Conservation (phyloP, 1,140 invertebrate genomes). For the Ephestia elutella region DNA sequence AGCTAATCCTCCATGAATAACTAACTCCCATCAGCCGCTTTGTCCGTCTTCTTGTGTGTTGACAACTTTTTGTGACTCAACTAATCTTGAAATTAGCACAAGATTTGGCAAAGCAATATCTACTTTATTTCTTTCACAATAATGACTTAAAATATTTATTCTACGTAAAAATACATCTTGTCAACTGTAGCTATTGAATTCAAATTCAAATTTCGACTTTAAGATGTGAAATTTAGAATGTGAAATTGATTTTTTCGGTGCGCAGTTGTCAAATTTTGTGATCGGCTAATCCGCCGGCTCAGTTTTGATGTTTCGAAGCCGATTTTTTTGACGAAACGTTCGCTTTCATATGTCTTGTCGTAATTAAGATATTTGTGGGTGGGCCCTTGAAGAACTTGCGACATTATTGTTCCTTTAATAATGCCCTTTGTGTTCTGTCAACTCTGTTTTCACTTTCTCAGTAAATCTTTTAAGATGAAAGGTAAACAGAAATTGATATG, state of each 20-base stretch:
- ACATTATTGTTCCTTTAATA: slow-evolving; percentile 9
- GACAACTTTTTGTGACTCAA: slow-evolving; percentile 5
- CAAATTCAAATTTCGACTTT: not conserved
- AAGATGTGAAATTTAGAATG: not conserved
- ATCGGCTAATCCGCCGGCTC: slow-evolving; percentile 4
- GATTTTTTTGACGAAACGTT: slow-evolving; percentile 4
- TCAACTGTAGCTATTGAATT: not conserved
- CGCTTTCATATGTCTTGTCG: slow-evolving; percentile 6
- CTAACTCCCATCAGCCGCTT: slow-evolving; percentile 8
- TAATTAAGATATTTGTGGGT: slow-evolving; percentile 6
- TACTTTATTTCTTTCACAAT: not conserved
- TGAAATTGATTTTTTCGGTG: not conserved
- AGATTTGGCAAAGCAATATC: not conserved
- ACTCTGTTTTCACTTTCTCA: slow-evolving; percentile 6
- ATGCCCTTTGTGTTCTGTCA: not conserved
- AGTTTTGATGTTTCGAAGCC: slow-evolving; percentile 1
- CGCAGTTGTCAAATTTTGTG: slow-evolving; percentile 1
- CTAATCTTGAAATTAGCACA: not conserved
- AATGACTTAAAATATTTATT: not conserved
- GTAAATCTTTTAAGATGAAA: not conserved
- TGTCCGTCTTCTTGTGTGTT: slow-evolving; percentile 2
- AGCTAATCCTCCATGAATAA: slow-evolving; percentile 9
- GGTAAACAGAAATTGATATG: slow-evolving; percentile 6
- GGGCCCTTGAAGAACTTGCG: not conserved
- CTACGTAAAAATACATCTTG: not conserved